Base-by-base conservation (phyloP, 1,140 invertebrate genomes). In the Euglossa dilemma region DNA sequence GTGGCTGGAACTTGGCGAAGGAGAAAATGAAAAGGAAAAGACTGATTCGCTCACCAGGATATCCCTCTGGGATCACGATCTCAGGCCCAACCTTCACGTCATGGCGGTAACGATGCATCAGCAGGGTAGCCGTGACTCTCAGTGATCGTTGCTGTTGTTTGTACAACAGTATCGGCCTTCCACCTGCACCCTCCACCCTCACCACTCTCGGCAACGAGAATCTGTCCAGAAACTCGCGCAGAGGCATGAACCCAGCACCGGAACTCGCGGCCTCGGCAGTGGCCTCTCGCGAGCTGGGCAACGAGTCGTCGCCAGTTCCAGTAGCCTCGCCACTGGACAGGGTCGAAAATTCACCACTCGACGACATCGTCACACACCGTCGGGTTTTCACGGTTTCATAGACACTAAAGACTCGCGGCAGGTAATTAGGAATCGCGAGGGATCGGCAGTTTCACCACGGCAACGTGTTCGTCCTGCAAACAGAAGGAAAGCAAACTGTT, bases 41-140 rank as follows among this genome's bases (percentile, higher is more conserved):
- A 16, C 56, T 80, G n/a, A 6, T 36, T 52, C 59, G 92, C 93
- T 93, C 71, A 93, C 93, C 93, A 70, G 92, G 92, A 79, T 93
- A 94, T 70, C 93, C 92, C 87, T 94, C 93, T 18, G 93, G 93
- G 74, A 94, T 93, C 84, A 94, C 93, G 64, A 94, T 94, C 87
- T 93, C 92, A 45, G 92, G 92, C 66, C 92, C 92, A 63, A 93
- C 91, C 78, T 92, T 92, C 72, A 92, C 90, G 47, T 93, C 92
- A 61, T 92, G 92, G 20, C 91, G 88, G 79, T 93, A 93, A 86
- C 92, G 90, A 87, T 93, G 91, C 92, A 93, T 93, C 73, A 93
- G 74, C 64, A 93, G 75, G 2, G 92, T 92, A 23, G 92, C 92
- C 18, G 92, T 93, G 57, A 93, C 91, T 78, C 92, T 84, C 7